Base-by-base conservation (phyloP, 2,113 vertebrate genomes). In the Cyprinus carpio region DNA sequence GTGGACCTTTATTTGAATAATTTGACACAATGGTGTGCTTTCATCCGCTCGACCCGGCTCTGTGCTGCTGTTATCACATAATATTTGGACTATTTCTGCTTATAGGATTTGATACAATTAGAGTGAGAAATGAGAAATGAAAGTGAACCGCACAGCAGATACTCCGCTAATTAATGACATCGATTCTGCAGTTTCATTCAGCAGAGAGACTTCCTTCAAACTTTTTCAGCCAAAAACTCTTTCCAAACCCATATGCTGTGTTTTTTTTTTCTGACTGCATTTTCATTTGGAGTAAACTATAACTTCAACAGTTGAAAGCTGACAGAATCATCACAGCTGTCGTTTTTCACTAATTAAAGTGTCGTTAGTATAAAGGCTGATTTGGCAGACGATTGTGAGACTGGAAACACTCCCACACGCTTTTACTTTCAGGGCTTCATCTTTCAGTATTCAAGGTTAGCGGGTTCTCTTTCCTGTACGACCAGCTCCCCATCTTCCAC, bases 11-110 rank as follows among this genome's bases (percentile, higher is more conserved):
- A 71, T 74, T 74, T 72, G 76, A 72, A 46, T 58, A 29, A 69
- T 31, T 6, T 8, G 12, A 74, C 71, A 15, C 23, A 1, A 27
- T 65, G 11, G 62, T 29, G 25, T 29, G n/a, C 62, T 65, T 27
- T 65, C 62, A 29, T 65, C 11, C 12, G 0, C 62, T 64, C 23
- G n/a, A 23, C 34, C 65, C 20, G 0, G 69, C 34, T 74, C 71
- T 12, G 67, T 11, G 29, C 67, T 71, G 18, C 67, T 71, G 49
- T 72, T 83, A 43, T 69, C 37, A 43, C 37, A 25, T 15, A 25
- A 25, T 46, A 74, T 74, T 25, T 74, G 12, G 23, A 15, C 40
- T 74, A 74, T 46, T 74, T 74, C 71, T 74, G 71, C 71, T 72
- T 4, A 25, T 74, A n/a, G 40, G 37, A 37, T 74, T 25, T 74